Conservation (phyloP, 2,888 invertebrate genomes). For the Netelia inedita region DNA sequence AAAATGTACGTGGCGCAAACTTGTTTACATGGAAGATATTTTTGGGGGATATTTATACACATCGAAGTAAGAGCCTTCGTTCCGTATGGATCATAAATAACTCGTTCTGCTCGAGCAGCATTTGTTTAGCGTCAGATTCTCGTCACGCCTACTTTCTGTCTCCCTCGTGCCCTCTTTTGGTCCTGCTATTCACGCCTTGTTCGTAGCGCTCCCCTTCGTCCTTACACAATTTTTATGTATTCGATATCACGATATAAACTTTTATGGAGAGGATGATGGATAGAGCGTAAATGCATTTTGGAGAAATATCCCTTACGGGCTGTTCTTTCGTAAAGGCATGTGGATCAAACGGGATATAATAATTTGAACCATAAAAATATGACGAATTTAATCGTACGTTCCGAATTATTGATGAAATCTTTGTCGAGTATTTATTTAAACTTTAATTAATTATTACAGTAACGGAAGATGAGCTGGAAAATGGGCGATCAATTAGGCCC, state of each 20-base stretch:
- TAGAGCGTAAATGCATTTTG: background rate
- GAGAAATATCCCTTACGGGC: background rate
- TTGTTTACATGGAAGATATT: too few species aligned
- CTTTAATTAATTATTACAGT: too few species aligned
- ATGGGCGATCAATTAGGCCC: too few species aligned
- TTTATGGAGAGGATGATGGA: constrained; percentile 23
- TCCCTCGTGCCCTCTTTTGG: constrained; percentile 1
- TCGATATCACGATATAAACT: constrained; percentile 39
- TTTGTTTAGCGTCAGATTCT: constrained; percentile 4
- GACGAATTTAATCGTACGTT: background rate
- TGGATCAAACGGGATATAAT: background rate
- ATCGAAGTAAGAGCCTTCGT: background rate
- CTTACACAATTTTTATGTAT: background rate
- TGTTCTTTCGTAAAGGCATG: constrained; percentile 6
- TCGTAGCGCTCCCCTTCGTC: background rate
- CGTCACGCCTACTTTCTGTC: background rate
- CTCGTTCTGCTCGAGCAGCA: constrained; percentile 12
- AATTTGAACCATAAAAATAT: background rate
- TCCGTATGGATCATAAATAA: constrained; percentile 30
- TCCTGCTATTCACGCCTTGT: background rate
- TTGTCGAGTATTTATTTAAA: too few species aligned
- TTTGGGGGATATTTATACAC: constrained; percentile 11
- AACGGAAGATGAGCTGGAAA: too few species aligned
- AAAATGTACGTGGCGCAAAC: too few species aligned
- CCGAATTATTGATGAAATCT: too few species aligned